Evolutionary conservation across 1,140 invertebrate genomes (phyloP).

Genomic region (Arctopsyche grandis): DNA sequence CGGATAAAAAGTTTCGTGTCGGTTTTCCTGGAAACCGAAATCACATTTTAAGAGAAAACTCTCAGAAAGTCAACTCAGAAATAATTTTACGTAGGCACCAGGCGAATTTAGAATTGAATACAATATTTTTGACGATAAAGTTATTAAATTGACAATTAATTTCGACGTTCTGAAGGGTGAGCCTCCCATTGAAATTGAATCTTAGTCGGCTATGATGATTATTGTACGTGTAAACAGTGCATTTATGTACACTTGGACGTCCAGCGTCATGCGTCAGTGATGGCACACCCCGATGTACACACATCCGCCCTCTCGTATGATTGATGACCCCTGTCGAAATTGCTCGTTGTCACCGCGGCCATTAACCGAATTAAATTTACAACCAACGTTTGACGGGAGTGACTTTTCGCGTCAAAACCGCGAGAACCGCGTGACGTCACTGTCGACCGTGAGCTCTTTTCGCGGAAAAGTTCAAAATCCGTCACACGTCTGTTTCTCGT

Average conservation of each 20-base stretch:
- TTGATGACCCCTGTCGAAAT: conserved; percentile 26
- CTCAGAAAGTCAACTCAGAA: background rate
- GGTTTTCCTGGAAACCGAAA: background rate
- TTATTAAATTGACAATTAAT: background rate
- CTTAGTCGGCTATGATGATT: no score
- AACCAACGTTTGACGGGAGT: conserved; percentile 1
- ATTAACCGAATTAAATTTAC: conserved; percentile 34
- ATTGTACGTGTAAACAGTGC: background rate
- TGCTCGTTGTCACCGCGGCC: conserved; percentile 20
- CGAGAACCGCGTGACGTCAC: background rate
- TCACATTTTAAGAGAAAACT: background rate
- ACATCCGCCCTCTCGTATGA: background rate
- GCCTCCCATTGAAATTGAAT: no score
- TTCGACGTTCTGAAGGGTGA: no score
- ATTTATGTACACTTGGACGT: background rate
- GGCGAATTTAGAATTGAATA: background rate
- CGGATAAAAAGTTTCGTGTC: conserved; percentile 10
- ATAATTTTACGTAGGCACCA: background rate
- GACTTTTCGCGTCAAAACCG: background rate
- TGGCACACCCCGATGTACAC: background rate
- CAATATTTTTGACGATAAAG: background rate
- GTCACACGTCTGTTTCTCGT: no score
- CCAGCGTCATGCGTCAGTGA: background rate
- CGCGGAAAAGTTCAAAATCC: background rate
- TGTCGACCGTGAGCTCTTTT: background rate